These are phyloP conservation scores for Dreissena rostriformis DNA, from an alignment of 1,140 invertebrate genomes.

Conservation along the genomic window DNA sequence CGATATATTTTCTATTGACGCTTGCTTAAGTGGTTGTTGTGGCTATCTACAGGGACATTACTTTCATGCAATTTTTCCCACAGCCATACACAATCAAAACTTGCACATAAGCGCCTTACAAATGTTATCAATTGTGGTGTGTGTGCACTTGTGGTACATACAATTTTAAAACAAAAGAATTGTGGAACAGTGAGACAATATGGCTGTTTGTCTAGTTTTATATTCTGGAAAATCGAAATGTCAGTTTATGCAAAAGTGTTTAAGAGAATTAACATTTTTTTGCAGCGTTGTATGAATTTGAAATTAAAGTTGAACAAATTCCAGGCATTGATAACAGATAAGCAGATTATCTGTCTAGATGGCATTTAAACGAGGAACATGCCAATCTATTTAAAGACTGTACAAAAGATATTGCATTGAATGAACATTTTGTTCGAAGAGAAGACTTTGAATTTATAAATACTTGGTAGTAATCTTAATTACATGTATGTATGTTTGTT, in stretches of 20 bases:
- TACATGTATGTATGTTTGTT: neutral
- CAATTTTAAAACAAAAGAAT: slow-evolving; percentile 19
- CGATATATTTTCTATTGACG: neutral
- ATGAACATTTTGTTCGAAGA: neutral
- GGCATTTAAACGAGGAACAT: neutral
- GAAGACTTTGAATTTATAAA: neutral
- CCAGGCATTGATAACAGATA: neutral
- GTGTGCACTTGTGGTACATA: slow-evolving; percentile 27
- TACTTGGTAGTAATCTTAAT: neutral
- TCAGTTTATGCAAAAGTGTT: slow-evolving; percentile 26
- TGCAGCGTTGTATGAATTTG: slow-evolving; percentile 38
- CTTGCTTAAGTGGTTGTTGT: slow-evolving; percentile 7
- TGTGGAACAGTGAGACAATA: slow-evolving; percentile 32
- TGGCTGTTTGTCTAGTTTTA: slow-evolving; percentile 12
- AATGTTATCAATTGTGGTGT: slow-evolving; percentile 25
- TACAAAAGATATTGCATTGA: neutral
- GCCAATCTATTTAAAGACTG: neutral
- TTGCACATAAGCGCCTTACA: slow-evolving; percentile 25
- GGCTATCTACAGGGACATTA: neutral
- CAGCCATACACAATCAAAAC: slow-evolving; percentile 13
- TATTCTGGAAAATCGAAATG: slow-evolving; percentile 17
- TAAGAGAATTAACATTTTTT: slow-evolving; percentile 25
- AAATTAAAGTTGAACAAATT: slow-evolving; percentile 12
- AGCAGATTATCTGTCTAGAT: slow-evolving; percentile 40
- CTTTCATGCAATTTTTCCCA: slow-evolving; percentile 19